Percentiles rank a stretch among this genome's conserved stretches.
phyloP scores from a whole-genome alignment of 2,113 vertebrate species.

The Megalops atlanticus region DNA sequence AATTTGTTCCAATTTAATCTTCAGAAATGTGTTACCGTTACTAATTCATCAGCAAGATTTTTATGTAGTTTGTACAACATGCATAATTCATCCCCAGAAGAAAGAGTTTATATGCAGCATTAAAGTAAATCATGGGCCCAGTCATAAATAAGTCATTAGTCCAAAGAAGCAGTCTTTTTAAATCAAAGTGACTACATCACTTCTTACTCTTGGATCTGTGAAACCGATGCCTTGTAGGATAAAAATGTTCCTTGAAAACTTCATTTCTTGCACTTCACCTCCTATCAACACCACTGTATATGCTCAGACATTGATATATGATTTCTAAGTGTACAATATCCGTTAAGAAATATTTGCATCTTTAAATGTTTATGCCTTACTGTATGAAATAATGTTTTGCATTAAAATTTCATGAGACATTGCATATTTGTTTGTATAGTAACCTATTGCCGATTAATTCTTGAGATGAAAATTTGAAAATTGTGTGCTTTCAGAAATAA shows the following conservation, averaged over 20 bases:
- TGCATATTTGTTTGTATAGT: neutral
- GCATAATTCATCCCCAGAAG: conserved; percentile 48
- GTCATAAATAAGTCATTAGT: conserved; percentile 43
- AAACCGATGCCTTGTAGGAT: neutral
- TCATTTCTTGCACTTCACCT: neutral
- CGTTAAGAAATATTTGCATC: too few species aligned
- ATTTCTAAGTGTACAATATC: neutral
- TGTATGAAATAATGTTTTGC: too few species aligned
- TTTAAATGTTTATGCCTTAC: neutral
- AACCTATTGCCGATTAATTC: neutral
- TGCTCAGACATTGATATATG: neutral
- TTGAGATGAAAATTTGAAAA: neutral
- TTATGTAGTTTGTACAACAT: conserved; percentile 28
- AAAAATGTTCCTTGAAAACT: neutral
- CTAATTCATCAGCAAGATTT: conserved; percentile 54
- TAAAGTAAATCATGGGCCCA: conserved; percentile 17
- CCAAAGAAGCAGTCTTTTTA: neutral
- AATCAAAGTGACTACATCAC: conserved; percentile 19
- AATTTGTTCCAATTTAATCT: conserved; percentile 42
- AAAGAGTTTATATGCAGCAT: conserved; percentile 38
- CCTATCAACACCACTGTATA: neutral
- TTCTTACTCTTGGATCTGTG: neutral
- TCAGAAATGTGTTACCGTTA: conserved; percentile 46
- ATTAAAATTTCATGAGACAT: too few species aligned
- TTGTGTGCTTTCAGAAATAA: neutral